Base-by-base conservation (phyloP, 2,888 invertebrate species). In the Apodemia mormo region DNA sequence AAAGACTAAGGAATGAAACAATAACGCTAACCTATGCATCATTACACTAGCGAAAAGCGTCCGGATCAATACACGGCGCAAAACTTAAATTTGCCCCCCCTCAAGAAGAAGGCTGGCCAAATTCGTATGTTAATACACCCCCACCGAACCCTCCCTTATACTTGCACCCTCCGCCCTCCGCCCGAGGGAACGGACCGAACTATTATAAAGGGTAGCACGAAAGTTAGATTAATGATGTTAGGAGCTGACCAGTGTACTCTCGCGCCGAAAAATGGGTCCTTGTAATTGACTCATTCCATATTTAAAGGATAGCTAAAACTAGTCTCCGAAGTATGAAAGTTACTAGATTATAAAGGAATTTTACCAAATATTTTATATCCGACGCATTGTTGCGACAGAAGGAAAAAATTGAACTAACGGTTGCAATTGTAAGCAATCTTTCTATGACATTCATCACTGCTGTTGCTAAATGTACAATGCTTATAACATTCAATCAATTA, bases 201-300 rank as follows among this genome's bases (percentile, higher is more conserved):
- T 94, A 94, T 94, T 92, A 92, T 92, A 92, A 92, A 92, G 93
- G 93, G 92, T 92, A 92, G 92, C 91, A 89, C 90, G 92, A 92
- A 93, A 93, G 92, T 92, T 93, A 93, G 93, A 94, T 94, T 94
- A 93, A 94, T 94, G 93, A 93, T 94, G 93, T 93, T 93, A 93
- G 92, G 85, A 93, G 88, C 92, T 91, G 92, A 90, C 91, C 90
- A 89, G 82, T 68, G 90, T 83, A 89, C 81, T 81, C 76, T 67
- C 72, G 76, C 70, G 74, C 75, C 54, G 30, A 43, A 69, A 68
- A 65, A 40, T 37, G 29, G 29, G 52, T 14, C 9, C 12, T 8
- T 49, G 33, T 61, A 61, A 61, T 61, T 33, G 61, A 61, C 61
- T 61, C 30, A 61, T 61, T 61, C 33, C 14, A 33, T 61, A 61